Conservation (phyloP, 1,140 invertebrate species). For the Formica selysi region DNA sequence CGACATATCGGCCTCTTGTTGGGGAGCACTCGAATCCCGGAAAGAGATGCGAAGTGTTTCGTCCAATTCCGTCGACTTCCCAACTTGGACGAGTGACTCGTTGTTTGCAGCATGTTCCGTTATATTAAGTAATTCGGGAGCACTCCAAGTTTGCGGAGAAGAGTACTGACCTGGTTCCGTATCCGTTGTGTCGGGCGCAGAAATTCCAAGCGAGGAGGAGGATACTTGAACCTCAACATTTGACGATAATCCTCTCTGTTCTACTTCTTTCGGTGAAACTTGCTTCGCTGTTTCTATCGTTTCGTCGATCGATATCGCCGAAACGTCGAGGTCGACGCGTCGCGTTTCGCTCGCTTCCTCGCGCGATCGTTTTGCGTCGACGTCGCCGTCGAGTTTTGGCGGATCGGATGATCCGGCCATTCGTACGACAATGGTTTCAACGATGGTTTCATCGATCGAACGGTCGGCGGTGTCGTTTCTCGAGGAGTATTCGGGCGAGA, state of each 20-base stretch:
- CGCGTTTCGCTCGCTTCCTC: not conserved
- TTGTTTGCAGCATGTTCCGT: constrained; percentile 10
- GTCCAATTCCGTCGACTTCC: constrained; percentile 34
- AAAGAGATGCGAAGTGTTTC: constrained; percentile 8
- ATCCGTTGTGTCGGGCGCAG: constrained; percentile 25
- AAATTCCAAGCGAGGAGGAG: constrained; percentile 21
- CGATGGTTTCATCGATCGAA: not conserved
- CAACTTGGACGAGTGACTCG: constrained; percentile 44
- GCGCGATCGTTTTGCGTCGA: not conserved
- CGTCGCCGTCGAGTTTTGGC: not conserved
- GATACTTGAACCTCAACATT: constrained; percentile 32
- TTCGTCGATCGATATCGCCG: constrained; percentile 22
- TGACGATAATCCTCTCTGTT: constrained; percentile 10
- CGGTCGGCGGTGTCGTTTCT: not conserved
- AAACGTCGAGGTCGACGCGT: no score
- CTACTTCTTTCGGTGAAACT: not conserved
- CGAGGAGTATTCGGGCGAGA: not conserved
- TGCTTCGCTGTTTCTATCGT: not conserved
- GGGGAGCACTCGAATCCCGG: not conserved
- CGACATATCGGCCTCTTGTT: not conserved
- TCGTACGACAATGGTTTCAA: not conserved
- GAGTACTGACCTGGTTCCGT: constrained; percentile 42
- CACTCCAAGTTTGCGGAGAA: constrained; percentile 40
- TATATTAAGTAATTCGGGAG: constrained; percentile 26
- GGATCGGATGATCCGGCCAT: not conserved